Percentiles rank a stretch among this genome's conserved stretches.
These are phyloP conservation scores for Halcyon senegalensis DNA, from an alignment of 2,113 vertebrate genomes.

Conservation along the genomic window DNA sequence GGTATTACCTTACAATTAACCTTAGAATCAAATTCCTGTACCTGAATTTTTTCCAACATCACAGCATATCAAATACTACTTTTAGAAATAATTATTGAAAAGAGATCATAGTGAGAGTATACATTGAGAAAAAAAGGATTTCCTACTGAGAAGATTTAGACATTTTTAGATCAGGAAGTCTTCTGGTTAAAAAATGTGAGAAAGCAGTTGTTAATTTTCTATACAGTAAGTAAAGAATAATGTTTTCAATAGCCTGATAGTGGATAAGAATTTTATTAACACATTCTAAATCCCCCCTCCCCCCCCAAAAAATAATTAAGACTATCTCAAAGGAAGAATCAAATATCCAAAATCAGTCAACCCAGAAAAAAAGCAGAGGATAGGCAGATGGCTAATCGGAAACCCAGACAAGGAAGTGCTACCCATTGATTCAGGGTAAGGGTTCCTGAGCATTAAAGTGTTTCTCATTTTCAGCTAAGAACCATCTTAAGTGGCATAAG, in stretches of 20 bases:
- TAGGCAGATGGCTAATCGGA: background rate
- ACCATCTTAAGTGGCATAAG: background rate
- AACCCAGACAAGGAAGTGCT: background rate
- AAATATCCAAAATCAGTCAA: background rate
- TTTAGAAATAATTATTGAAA: conserved; percentile 27
- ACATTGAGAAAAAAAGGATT: background rate
- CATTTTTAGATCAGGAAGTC: background rate
- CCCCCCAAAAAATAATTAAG: background rate
- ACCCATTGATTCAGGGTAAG: background rate
- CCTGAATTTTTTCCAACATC: background rate
- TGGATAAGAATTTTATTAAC: conserved; percentile 24
- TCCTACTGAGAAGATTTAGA: background rate
- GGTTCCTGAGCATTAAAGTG: background rate
- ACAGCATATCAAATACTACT: background rate
- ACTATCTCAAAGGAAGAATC: background rate
- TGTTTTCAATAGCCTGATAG: background rate
- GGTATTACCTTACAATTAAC: background rate
- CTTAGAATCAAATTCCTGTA: background rate
- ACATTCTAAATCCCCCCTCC: background rate
- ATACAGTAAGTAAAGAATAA: background rate
- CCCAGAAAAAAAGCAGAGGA: background rate
- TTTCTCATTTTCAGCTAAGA: background rate
- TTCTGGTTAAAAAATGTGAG: background rate
- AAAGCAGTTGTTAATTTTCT: background rate
- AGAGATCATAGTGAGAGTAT: background rate